Evolutionary conservation across 2,888 invertebrate species (phyloP), one percentile per base, ranked within the genome.

Genomic region (Dynastes maya): DNA sequence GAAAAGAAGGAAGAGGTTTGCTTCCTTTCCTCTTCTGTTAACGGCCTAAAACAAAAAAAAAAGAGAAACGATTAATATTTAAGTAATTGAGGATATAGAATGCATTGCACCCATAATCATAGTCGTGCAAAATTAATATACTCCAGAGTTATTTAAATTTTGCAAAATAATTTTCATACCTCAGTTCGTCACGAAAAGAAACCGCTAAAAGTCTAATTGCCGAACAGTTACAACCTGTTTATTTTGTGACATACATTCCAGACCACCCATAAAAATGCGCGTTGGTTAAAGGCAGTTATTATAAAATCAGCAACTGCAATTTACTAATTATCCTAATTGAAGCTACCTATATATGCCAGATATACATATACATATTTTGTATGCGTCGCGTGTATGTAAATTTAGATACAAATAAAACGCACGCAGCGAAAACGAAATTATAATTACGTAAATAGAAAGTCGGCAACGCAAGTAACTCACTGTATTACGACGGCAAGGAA

Each of bases 371-470:
- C 4, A 29, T 32, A 29, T 13, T 32, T 63, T n/a, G 5, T 32
- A 29, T 11, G 32, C 63, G 32, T 63, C 63, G 11, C 13, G 29
- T 32, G 63, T 32, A 32, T 11, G 32, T 29, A 63, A 32, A 32
- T 63, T 29, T 51, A 68, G 49, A 51, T 13, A 51, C 68, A 27
- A 51, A 68, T 51, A 68, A 68, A 53, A 68, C n/a, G 22, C 27
- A 22, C n/a, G 51, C 68, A 68, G 51, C 4, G 68, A 68, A 68
- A 68, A 49, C 29, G 51, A 68, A 68, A 68, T 68, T 68, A 29
- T 51, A 68, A 68, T 68, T 68, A 53, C 49, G 68, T 53, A 68
- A 68, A 68, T 68, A 68, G 68, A 68, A 68, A 68, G 68, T 68
- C 27, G 1, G 51, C 11, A 51, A 9, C 5, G 40, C n/a, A 58